Conservation (phyloP, 2,888 invertebrate species). For the Belgica antarctica region DNA sequence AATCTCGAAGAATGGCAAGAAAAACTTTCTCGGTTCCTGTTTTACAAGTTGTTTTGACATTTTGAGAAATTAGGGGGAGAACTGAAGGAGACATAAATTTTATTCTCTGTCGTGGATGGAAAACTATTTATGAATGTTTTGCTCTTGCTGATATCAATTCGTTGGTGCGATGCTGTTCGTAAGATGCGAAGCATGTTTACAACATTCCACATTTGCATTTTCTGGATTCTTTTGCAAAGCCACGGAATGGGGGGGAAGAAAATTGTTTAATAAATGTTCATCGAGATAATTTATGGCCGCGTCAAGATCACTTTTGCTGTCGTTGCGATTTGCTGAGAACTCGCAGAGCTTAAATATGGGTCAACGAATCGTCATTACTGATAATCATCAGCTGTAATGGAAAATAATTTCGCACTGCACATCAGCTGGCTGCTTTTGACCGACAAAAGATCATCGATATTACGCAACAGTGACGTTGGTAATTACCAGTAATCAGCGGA, state of each 20-base stretch:
- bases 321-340: background rate
- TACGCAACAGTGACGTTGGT: background rate
- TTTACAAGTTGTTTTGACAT: constrained; percentile 43
- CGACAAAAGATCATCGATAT: background rate
- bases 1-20: background rate
- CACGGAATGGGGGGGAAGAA: background rate
- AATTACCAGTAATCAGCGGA: constrained; percentile 10
- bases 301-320: background rate
- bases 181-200: constrained; percentile 37
- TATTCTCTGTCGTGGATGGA: constrained; percentile 33
- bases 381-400: constrained; percentile 9
- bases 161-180: constrained; percentile 42
- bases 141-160: constrained; percentile 35
- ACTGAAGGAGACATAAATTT: constrained; percentile 43
- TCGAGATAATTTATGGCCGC: constrained; percentile 37
- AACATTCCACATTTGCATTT: constrained; percentile 44
- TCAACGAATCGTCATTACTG: constrained; percentile 11
- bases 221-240: constrained; percentile 29
- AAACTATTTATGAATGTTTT: constrained; percentile 42
- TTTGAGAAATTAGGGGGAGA: constrained; percentile 43
- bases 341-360: constrained; percentile 8
- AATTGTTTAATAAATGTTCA: constrained; percentile 41
- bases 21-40: constrained; percentile 23
- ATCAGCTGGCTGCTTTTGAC: background rate
- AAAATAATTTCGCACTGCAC: background rate